Evolutionary conservation across 1,140 invertebrate genomes (phyloP).

Genomic region (Listronotus oregonensis): DNA sequence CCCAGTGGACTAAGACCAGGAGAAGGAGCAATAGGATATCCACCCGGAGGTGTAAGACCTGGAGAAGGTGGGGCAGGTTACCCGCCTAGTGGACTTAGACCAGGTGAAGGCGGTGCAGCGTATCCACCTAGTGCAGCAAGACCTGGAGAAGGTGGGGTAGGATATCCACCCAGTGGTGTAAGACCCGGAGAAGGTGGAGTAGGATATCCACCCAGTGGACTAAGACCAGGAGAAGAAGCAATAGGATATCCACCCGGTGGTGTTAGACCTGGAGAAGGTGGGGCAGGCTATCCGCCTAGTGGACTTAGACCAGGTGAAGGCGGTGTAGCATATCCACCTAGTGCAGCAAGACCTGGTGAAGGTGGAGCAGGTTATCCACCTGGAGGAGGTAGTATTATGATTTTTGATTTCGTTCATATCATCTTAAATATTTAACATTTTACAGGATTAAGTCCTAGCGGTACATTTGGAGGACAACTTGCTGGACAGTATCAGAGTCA

Average conservation of each 20-base stretch:
- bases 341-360: not conserved
- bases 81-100: not conserved
- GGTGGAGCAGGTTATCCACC: not conserved
- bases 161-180: not conserved
- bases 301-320: not conserved
- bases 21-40: not conserved
- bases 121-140: constrained; percentile 29
- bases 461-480: constrained; percentile 44
- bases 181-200: not conserved
- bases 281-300: constrained; percentile 1
- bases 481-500: constrained; percentile 42
- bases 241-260: constrained; percentile 30
- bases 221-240: constrained; percentile 13
- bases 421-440: no score
- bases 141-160: not conserved
- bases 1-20: not conserved
- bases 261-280: constrained; percentile 2
- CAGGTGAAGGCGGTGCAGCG: constrained; percentile 13
- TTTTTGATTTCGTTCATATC: no score
- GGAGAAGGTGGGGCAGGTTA: not conserved
- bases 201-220: not conserved
- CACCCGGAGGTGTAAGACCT: no score
- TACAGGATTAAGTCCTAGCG: not conserved
- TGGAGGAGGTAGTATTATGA: not conserved
- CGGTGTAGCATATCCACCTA: not conserved